Evolutionary conservation across 2,113 vertebrate species (phyloP), one percentile per base, ranked within the genome.

Genomic region (Sander lucioperca): DNA sequence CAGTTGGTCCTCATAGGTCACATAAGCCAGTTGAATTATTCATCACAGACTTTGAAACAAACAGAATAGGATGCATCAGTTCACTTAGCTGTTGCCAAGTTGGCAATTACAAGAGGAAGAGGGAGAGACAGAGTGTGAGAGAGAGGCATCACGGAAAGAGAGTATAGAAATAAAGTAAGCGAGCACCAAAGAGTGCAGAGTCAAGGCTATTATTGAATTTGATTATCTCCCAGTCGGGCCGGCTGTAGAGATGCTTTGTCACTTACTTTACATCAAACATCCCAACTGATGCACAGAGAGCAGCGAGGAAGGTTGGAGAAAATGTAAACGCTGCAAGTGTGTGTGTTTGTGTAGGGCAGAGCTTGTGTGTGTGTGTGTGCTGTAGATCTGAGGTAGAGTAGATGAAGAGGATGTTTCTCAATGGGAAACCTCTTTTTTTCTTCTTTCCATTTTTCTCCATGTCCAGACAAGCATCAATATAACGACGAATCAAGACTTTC

Each of bases 131-230:
- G 39, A 9, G 47, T 36, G 67, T 9, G 48, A 25, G 48, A 36
- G 13, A 6, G 72, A 63, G 63, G 51, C 67, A n/a, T 74, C 80
- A 68, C 58, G 57, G 66, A 76, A 33, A 68, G 43, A 74, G 72
- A 2, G 78, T 18, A 23, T 16, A 63, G 70, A 53, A 82, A 84
- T 64, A 68, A 50, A 77, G 27, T 19, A 11, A 67, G 59, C 54
- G 48, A 54, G 65, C 47, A 54, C 0, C 47, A 65, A 74, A 84
- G 74, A 86, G 82, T 79, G 82, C 82, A 79, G 67, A 88, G 74
- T 86, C 84, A 84, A 80, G 82, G 80, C 75, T 87, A 80, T 82
- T 84, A 80, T 77, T 86, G 88, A 87, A 89, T 92, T 78, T 78
- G 72, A 92, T 90, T 84, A 85, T 88, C 56, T 89, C 64, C 16